A percentile compares a stretch with the other conserved stretches of the same genome.
These are phyloP conservation scores for Heliothis subflexa DNA, from an alignment of 1,140 invertebrate genomes.

Conservation along the genomic window DNA sequence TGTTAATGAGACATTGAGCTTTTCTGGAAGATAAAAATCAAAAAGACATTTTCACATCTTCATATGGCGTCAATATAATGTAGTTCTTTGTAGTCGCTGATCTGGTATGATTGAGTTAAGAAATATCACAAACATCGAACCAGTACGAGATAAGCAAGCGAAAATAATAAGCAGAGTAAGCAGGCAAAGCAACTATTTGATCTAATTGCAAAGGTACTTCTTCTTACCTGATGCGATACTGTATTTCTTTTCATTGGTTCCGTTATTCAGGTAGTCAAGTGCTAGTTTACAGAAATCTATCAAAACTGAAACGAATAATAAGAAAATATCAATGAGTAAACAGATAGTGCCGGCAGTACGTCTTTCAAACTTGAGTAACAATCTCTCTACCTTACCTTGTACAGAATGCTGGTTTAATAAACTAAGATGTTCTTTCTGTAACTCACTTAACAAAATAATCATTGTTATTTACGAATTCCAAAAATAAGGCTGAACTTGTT, in stretches of 20 bases:
- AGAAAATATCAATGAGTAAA: neutral
- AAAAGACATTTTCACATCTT: no score
- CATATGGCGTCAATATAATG: no score
- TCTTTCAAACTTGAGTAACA: neutral
- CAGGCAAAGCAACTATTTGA: neutral
- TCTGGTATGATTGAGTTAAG: no score
- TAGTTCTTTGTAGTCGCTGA: no score
- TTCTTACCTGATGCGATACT: conserved; percentile 86
- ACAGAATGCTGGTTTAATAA: conserved; percentile 72
- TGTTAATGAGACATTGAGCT: conserved; percentile 64
- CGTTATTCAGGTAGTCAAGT: conserved; percentile 88
- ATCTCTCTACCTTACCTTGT: conserved; percentile 60
- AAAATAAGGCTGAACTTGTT: neutral
- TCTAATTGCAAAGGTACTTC: neutral
- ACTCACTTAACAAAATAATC: conserved; percentile 79
- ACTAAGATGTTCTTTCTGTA: conserved; percentile 76
- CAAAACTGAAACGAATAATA: conserved; percentile 84
- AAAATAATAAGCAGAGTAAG: conserved; percentile 3
- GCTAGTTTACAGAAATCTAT: conserved; percentile 89
- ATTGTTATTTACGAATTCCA: conserved; percentile 54
- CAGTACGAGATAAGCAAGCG: neutral
- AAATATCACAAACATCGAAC: no score
- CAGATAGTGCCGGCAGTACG: no score
- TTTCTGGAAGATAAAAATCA: conserved; percentile 60
- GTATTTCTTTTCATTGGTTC: conserved; percentile 87